Evolutionary conservation across 2,888 invertebrate genomes (phyloP), one percentile per base, ranked within the genome.

Genomic region (Exocentrus adspersus): DNA sequence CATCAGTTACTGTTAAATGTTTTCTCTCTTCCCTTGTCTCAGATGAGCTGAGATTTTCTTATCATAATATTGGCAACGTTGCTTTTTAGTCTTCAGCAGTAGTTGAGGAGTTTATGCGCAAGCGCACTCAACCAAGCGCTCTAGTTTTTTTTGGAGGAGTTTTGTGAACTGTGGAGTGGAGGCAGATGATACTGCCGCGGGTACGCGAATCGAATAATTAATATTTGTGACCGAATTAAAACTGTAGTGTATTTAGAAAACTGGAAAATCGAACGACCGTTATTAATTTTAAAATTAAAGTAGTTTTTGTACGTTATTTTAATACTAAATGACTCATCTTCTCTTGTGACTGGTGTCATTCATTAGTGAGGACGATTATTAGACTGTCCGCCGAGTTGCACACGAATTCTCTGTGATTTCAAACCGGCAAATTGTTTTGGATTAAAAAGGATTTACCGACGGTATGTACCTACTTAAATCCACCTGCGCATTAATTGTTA

Each of bases 281-380:
- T 54, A 45, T 10, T 32, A 57, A 32, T 32, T 46, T 6, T 46
- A 57, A n/a, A 16, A 30, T 21, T 57, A 54, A 43, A 16, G 41
- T n/a, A 54, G 43, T 21, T 60, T 52, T 56, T 48, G 5, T 60
- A 48, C 59, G 64, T 56, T 45, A 46, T 46, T 57, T 51, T 30
- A 41, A 48, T 48, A 53, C 45, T 64, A 60, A 74, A 79, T 80
- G 79, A 78, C 78, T 78, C 80, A 79, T 80, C 78, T 78, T 78
- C 79, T 77, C 73, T 67, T 66, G 66, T 70, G 72, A 74, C 74
- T 59, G 56, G 72, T 73, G 71, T 71, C 73, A 73, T 70, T 72
- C 46, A 24, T n/a, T 37, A 64, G 68, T 68, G 68, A 63, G 58
- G 59, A 59, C 53, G 61, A 59, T 65, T 68, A 56, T 59, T 56